phyloP scores from a whole-genome alignment of 2,797 vertebrate species.

The Loriculus beryllinus region DNA sequence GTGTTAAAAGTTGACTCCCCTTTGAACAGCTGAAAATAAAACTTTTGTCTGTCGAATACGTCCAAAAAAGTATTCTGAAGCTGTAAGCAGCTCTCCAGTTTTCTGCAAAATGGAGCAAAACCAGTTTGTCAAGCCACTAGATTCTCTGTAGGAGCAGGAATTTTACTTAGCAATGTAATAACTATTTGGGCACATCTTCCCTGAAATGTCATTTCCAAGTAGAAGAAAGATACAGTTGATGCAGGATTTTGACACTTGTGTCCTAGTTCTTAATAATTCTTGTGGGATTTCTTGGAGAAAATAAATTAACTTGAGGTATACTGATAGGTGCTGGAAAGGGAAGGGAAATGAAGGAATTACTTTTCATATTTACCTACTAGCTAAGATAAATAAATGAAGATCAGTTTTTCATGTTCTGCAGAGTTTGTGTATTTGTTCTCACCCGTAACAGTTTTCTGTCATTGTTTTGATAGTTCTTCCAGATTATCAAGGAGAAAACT shows the following conservation, averaged over 20 bases:
- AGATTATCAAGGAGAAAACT: not conserved
- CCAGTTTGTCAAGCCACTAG: not conserved
- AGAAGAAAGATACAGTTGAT: not conserved
- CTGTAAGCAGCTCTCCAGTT: not conserved
- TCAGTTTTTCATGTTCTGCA: not conserved
- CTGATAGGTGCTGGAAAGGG: not conserved
- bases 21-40: not conserved
- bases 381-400: not conserved
- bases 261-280: conserved; percentile 21
- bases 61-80: not conserved
- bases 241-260: not conserved
- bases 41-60: not conserved
- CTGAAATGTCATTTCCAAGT: not conserved
- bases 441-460: not conserved
- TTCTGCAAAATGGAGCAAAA: conserved; percentile 6
- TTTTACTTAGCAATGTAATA: conserved; percentile 19
- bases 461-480: not conserved
- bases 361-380: not conserved
- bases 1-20: not conserved
- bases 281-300: not conserved
- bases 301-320: not conserved
- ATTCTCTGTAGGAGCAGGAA: not conserved
- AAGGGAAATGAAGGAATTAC: not conserved
- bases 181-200: not conserved
- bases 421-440: not conserved